Evolutionary conservation across 2,888 invertebrate genomes (phyloP).

Genomic region (Sarcophaga rosellei): DNA sequence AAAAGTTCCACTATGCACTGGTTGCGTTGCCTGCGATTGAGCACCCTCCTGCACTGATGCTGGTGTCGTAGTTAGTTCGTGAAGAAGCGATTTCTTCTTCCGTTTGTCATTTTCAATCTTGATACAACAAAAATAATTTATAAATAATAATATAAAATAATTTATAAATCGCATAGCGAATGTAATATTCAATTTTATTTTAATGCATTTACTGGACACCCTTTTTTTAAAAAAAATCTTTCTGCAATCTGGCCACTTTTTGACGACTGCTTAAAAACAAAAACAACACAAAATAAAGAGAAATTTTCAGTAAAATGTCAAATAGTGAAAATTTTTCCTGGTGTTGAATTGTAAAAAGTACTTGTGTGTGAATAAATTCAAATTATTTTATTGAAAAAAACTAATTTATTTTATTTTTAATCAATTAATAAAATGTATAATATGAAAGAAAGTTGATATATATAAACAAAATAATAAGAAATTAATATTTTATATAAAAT

Average conservation of each 20-base stretch:
- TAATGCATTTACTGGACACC: neutral
- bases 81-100: no score
- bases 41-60: no score
- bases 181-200: no score
- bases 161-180: no score
- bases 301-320: conserved; percentile 3
- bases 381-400: neutral
- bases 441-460: neutral
- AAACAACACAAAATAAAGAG: neutral
- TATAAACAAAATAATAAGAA: neutral
- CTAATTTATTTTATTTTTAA: neutral
- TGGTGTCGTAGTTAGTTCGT: no score
- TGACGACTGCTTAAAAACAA: neutral
- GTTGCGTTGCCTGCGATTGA: no score
- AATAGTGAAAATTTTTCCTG: conserved; percentile 40
- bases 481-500: neutral
- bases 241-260: neutral
- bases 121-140: no score
- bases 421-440: conserved; percentile 1
- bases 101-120: no score
- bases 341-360: conserved; percentile 7
- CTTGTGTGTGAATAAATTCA: conserved; percentile 4
- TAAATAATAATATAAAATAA: no score
- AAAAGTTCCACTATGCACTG: no score
- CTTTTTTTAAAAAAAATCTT: neutral